Conservation (phyloP, 1,140 invertebrate genomes). For the Cecropterus lyciades region DNA sequence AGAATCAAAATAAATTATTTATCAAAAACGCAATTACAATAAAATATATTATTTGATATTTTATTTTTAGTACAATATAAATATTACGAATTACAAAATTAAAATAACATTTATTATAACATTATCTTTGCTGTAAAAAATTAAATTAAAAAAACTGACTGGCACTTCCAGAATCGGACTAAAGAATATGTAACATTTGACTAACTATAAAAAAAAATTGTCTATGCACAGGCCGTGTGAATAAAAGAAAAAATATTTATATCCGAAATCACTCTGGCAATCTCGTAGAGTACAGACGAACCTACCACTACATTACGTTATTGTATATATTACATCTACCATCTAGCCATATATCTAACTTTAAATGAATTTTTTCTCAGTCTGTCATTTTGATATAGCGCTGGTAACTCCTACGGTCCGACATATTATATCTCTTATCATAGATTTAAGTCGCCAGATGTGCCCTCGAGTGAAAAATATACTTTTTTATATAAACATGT, state of each 20-base stretch:
- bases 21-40: no score
- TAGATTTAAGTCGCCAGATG: not conserved
- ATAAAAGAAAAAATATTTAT: constrained; percentile 33
- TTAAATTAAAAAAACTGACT: no score
- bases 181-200: not conserved
- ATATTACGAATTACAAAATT: no score
- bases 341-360: constrained; percentile 45
- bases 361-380: constrained; percentile 62
- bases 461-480: not conserved
- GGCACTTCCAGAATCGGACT: not conserved
- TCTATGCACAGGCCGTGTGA: constrained; percentile 29
- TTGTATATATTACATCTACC: constrained; percentile 30
- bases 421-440: constrained; percentile 27
- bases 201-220: not conserved
- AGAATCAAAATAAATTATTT: no score
- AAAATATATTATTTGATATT: no score
- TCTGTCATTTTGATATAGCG: constrained; percentile 70
- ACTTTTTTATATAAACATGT: no score
- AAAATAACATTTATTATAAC: no score
- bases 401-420: constrained; percentile 66
- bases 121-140: no score
- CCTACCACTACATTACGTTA: constrained; percentile 41
- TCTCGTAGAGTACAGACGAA: constrained; percentile 32
- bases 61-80: no score
- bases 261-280: constrained; percentile 2